Conservation (phyloP, 2,113 vertebrate species). For the Megaleporinus macrocephalus region DNA sequence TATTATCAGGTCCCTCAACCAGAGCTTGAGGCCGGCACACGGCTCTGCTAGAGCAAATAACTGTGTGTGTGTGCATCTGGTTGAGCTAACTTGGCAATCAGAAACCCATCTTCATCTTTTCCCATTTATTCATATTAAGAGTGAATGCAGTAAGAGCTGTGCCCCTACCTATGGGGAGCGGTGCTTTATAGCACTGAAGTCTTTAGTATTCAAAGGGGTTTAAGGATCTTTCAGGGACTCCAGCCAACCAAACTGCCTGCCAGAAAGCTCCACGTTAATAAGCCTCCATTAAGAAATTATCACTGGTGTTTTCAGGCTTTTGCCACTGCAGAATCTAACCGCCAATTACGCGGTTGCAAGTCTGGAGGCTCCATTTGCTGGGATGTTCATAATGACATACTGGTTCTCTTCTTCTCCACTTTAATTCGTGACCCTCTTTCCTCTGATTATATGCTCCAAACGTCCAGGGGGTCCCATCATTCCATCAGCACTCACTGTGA, state of each 20-base stretch:
- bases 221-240: conserved; percentile 49
- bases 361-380: conserved; percentile 70
- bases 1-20: conserved; percentile 18
- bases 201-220: conserved; percentile 45
- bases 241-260: conserved; percentile 62
- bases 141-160: conserved; percentile 14
- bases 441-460: conserved; percentile 69
- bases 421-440: conserved; percentile 63
- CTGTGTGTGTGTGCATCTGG: conserved; percentile 1
- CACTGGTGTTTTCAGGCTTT: conserved; percentile 74
- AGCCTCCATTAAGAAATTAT: conserved; percentile 78
- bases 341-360: conserved; percentile 76
- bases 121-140: conserved; percentile 32
- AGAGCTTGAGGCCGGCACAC: neutral
- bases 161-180: conserved; percentile 30
- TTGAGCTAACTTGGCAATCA: conserved; percentile 18
- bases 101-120: conserved; percentile 19
- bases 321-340: conserved; percentile 71
- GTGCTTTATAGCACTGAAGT: conserved; percentile 29
- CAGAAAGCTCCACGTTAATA: conserved; percentile 72
- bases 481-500: conserved; percentile 35
- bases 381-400: conserved; percentile 73
- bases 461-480: conserved; percentile 66
- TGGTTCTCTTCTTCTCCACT: conserved; percentile 53
- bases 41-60: neutral